phyloP scores from a whole-genome alignment of 2,888 invertebrate species.

The Xylophagus ater region DNA sequence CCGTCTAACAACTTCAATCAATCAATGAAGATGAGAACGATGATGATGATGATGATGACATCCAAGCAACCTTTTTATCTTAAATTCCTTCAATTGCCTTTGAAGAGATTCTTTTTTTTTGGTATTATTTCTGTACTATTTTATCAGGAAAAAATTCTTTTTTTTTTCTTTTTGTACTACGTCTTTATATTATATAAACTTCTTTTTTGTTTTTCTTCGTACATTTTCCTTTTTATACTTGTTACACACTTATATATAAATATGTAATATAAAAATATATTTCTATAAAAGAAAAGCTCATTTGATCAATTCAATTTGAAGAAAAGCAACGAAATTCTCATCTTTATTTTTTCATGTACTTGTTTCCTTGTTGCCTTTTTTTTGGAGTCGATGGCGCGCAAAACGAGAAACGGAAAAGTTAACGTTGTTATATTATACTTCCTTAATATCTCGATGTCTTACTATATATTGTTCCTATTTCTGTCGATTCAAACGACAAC shows the following conservation, averaged over 20 bases:
- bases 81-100: conserved; percentile 10
- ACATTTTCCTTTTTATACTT: conserved; percentile 4
- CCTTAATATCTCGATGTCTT: too few species aligned
- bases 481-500: too few species aligned
- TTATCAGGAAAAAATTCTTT: too few species aligned
- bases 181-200: too few species aligned
- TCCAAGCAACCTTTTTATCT: conserved; percentile 6
- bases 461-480: too few species aligned
- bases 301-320: conserved; percentile 11
- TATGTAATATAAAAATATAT: too few species aligned
- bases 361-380: too few species aligned
- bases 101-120: conserved; percentile 5
- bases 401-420: conserved; percentile 9
- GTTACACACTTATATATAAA: too few species aligned
- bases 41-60: conserved; percentile 7
- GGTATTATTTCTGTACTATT: too few species aligned
- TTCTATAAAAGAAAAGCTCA: conserved; percentile 9
- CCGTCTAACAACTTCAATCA: conserved; percentile 4
- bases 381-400: conserved; percentile 8
- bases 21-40: conserved; percentile 5
- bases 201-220: neutral
- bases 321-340: too few species aligned
- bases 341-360: too few species aligned
- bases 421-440: conserved; percentile 6
- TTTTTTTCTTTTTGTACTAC: too few species aligned